A percentile compares a stretch with the other conserved stretches of the same genome.
These are phyloP conservation scores for Auanema sp. DNA, from an alignment of 2,888 invertebrate genomes.

Conservation along the genomic window DNA sequence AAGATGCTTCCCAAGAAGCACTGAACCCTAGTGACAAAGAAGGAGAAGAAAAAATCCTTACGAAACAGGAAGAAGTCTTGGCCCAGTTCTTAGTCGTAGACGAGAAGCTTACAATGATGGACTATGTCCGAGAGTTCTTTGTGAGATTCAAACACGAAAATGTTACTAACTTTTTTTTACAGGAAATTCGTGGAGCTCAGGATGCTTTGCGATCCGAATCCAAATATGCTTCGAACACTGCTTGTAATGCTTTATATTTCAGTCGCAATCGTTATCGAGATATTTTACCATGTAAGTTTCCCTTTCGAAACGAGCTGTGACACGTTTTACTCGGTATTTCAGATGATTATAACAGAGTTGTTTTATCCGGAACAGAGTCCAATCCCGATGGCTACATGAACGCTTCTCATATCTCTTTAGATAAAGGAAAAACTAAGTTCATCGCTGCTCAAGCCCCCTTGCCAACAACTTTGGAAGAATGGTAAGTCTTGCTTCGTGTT, in stretches of 20 bases:
- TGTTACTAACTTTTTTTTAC: slow-evolving; percentile 21
- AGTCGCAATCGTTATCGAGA: slow-evolving; percentile 56
- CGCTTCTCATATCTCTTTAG: slow-evolving; percentile 45
- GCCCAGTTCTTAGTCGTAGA: no score
- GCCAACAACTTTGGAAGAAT: slow-evolving; percentile 48
- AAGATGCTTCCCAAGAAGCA: no score
- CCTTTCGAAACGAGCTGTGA: neutral
- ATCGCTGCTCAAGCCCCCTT: slow-evolving; percentile 61
- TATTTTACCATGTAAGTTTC: slow-evolving; percentile 52
- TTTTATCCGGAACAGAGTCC: slow-evolving; percentile 26
- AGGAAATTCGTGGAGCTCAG: slow-evolving; percentile 50
- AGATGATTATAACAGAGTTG: slow-evolving; percentile 55
- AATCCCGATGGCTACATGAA: slow-evolving; percentile 55
- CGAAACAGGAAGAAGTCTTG: no score
- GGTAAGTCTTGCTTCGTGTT: no score
- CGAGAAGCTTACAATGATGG: no score
- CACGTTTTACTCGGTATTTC: slow-evolving; percentile 12
- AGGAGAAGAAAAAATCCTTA: no score
- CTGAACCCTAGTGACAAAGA: no score
- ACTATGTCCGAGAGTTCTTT: no score
- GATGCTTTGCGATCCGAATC: slow-evolving; percentile 31
- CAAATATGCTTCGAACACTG: slow-evolving; percentile 25
- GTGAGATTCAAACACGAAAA: no score
- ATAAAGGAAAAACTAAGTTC: slow-evolving; percentile 37
- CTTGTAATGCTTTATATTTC: slow-evolving; percentile 32